A percentile compares a stretch with the other conserved stretches of the same genome.
phyloP scores from a whole-genome alignment of 1,140 invertebrate species.

The Semibalanus balanoides region DNA sequence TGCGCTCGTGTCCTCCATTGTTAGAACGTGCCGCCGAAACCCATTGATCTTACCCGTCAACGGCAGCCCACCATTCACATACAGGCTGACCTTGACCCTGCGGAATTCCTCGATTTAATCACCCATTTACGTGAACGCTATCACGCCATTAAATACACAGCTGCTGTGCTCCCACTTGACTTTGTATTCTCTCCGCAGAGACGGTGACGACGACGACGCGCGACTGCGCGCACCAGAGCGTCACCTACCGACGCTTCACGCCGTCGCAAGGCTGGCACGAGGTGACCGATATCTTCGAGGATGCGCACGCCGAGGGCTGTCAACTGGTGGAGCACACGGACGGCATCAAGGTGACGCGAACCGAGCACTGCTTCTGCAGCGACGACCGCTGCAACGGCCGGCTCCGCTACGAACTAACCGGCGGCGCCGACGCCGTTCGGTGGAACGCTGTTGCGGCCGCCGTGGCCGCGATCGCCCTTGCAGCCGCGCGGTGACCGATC shows the following conservation, averaged over 20 bases:
- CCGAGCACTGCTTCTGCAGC: slow-evolving; percentile 50
- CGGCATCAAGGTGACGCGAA: slow-evolving; percentile 29
- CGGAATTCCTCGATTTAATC: no score
- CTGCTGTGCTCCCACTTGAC: not conserved
- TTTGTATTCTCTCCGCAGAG: slow-evolving; percentile 34
- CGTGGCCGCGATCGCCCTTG: not conserved
- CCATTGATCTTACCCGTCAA: no score
- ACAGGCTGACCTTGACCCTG: no score
- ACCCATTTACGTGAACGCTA: no score
- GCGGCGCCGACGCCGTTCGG: slow-evolving; percentile 18
- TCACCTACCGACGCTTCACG: slow-evolving; percentile 37
- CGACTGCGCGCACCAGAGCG: slow-evolving; percentile 55
- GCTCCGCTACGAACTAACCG: slow-evolving; percentile 25
- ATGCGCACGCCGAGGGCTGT: slow-evolving; percentile 50
- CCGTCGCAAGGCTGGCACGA: slow-evolving; percentile 42
- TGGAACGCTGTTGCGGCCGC: not conserved
- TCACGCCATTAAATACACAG: no score
- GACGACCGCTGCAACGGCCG: slow-evolving; percentile 45
- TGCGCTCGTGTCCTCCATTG: no score
- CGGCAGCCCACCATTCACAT: no score
- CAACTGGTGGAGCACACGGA: slow-evolving; percentile 28
- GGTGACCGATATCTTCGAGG: slow-evolving; percentile 42
- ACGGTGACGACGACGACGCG: slow-evolving; percentile 44
- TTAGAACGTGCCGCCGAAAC: no score
- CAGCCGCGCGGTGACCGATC: not conserved